Conservation (phyloP, 30 jellyfish, hydroid and myxozoan genomes). For the Pelagia noctiluca region DNA sequence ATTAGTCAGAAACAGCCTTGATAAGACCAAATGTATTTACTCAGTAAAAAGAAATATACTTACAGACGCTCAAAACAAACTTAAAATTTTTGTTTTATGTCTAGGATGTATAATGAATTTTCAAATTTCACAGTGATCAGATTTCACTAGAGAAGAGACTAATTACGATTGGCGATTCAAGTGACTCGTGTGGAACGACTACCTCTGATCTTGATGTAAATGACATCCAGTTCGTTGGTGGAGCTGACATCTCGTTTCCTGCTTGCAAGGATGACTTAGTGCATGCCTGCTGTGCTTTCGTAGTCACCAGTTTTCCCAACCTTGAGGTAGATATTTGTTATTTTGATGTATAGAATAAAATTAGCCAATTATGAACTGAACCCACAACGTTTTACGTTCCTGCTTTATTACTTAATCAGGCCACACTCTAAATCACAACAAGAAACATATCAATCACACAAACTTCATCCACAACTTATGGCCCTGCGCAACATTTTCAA, state of each 20-base stretch:
- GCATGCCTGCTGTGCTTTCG: slow-evolving; percentile 83
- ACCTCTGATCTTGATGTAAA: background rate
- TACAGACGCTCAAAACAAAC: no score
- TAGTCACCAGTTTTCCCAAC: slow-evolving; percentile 68
- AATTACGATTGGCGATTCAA: background rate
- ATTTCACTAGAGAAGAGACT: background rate
- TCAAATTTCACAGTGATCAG: background rate
- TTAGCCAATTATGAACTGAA: background rate
- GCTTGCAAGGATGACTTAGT: slow-evolving; percentile 59
- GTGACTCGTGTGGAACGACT: background rate
- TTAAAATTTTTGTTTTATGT: no score
- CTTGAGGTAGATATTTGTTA: slow-evolving; percentile 26
- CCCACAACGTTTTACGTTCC: background rate
- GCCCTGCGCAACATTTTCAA: background rate
- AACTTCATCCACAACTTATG: background rate
- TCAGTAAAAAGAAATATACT: background rate
- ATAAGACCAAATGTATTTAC: no score
- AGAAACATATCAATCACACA: no score
- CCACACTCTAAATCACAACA: background rate
- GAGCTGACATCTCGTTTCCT: slow-evolving; percentile 90
- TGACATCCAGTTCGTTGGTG: slow-evolving; percentile 63
- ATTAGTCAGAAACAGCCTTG: no score
- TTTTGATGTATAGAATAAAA: background rate
- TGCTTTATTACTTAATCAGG: no score
- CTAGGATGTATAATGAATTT: background rate